These are phyloP conservation scores for Hassar affinis DNA, from an alignment of 2,113 vertebrate genomes.

Conservation along the genomic window DNA sequence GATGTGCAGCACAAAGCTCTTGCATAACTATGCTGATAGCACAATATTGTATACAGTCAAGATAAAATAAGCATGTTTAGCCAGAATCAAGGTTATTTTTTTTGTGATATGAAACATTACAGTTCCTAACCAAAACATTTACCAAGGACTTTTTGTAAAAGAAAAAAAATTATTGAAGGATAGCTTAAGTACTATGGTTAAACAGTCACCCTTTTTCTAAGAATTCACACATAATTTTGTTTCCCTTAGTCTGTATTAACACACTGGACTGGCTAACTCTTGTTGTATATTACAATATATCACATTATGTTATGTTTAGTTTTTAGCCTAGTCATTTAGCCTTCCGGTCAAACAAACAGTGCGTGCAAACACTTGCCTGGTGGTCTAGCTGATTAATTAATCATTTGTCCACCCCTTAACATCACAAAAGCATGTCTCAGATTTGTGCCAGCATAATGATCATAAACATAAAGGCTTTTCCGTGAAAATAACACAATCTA, in stretches of 20 bases:
- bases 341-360: neutral
- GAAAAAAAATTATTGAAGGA: neutral
- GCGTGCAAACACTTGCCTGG: neutral
- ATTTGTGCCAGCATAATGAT: neutral
- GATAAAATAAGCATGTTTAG: neutral
- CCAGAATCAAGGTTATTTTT: neutral
- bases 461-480: neutral
- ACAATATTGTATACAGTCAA: neutral
- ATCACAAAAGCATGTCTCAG: neutral
- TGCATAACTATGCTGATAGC: neutral
- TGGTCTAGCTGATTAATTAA: constrained; percentile 18
- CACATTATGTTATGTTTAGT: neutral
- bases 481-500: neutral
- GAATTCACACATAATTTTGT: neutral
- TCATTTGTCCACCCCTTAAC: neutral
- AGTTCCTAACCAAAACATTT: neutral
- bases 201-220: neutral
- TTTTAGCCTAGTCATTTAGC: neutral
- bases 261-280: neutral
- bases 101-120: neutral
- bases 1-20: neutral
- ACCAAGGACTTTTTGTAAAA: neutral
- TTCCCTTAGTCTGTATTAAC: neutral
- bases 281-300: neutral
- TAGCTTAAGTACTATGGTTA: neutral